Percentiles rank a stretch among this genome's conserved stretches.
phyloP scores from a whole-genome alignment of 2,113 vertebrate species.

The Atherinomorus stipes region DNA sequence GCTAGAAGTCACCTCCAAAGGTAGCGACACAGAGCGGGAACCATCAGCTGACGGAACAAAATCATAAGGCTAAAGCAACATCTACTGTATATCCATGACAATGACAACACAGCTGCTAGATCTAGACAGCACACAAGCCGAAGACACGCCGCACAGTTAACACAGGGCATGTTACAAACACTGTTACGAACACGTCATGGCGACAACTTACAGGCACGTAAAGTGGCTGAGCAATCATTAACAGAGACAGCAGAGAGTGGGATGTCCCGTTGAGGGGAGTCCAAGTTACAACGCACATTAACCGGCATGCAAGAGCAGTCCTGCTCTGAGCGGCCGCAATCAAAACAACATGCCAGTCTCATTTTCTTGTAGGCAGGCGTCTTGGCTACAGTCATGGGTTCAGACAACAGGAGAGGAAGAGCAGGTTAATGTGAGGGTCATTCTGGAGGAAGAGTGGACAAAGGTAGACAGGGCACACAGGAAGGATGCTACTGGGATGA shows the following conservation, averaged over 20 bases:
- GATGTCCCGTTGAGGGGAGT: conserved; percentile 93
- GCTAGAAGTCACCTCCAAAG: conserved; percentile 39
- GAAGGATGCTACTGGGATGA: conserved; percentile 59
- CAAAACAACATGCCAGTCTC: conserved; percentile 99
- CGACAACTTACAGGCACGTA: conserved; percentile 98
- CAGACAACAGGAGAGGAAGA: conserved; percentile 92
- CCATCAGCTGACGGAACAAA: conserved; percentile 27
- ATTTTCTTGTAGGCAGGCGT: conserved; percentile 94
- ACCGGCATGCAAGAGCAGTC: conserved; percentile 96
- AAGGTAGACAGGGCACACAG: conserved; percentile 65
- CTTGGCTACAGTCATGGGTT: conserved; percentile 93
- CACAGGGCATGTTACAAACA: conserved; percentile 60
- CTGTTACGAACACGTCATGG: conserved; percentile 69
- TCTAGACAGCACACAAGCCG: conserved; percentile 49
- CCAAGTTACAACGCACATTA: conserved; percentile 95
- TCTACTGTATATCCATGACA: conserved; percentile 48
- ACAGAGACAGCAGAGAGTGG: conserved; percentile 98
- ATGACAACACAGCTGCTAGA: conserved; percentile 36
- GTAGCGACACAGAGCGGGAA: conserved; percentile 36
- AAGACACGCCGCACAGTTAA: conserved; percentile 42
- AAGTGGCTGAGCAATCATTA: conserved; percentile 95
- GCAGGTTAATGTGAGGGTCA: conserved; percentile 91
- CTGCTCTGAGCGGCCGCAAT: conserved; percentile 93
- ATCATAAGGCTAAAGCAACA: conserved; percentile 53
- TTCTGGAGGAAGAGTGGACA: conserved; percentile 74